Conservation (phyloP, 2,797 vertebrate species). For the Perodicticus potto region DNA sequence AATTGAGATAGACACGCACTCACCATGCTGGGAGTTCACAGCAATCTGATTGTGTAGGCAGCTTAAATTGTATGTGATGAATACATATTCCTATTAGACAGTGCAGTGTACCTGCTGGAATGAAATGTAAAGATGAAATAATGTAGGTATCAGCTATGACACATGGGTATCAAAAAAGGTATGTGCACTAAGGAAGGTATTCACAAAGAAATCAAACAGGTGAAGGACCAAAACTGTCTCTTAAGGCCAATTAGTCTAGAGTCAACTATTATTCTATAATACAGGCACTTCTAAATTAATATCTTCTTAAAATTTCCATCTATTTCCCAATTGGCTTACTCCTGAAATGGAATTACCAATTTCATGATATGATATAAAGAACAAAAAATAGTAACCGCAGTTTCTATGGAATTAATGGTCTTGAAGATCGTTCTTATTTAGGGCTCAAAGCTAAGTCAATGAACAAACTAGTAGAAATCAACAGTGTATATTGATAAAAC, state of each 20-base stretch:
- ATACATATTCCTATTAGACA: not conserved
- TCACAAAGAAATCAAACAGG: not conserved
- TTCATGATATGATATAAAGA: not conserved
- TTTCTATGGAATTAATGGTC: conserved; percentile 9
- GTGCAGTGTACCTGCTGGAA: not conserved
- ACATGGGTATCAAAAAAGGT: not conserved
- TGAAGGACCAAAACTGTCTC: not conserved
- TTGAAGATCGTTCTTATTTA: not conserved
- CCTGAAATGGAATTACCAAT: not conserved
- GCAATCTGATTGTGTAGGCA: not conserved
- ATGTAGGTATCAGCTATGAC: not conserved
- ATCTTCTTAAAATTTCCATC: not conserved
- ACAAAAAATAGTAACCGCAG: not conserved
- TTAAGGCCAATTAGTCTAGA: not conserved
- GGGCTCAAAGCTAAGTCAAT: conserved; percentile 18
- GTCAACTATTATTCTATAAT: not conserved
- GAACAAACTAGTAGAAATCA: conserved; percentile 11
- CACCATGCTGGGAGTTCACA: not conserved
- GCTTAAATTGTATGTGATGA: not conserved
- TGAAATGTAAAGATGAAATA: not conserved
- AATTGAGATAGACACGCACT: not conserved
- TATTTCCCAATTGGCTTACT: not conserved
- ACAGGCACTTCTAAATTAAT: not conserved
- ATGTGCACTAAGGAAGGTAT: not conserved
- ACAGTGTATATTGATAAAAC: not conserved